Base-by-base conservation (phyloP, 2,113 vertebrate genomes). In the Chunga burmeisteri region DNA sequence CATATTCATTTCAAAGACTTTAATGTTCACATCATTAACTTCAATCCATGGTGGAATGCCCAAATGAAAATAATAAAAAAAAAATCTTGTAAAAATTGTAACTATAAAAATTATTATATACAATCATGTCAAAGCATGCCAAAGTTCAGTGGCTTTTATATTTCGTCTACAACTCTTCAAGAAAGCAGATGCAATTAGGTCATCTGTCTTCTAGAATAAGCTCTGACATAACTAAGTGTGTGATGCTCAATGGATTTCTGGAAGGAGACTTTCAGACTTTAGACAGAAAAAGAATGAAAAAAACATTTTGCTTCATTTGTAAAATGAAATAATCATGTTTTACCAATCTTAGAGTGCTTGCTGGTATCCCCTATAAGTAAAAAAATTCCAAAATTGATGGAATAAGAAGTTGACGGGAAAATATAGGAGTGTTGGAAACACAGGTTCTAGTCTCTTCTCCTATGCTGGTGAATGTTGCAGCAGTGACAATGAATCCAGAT, bases 41-140 rank as follows among this genome's bases (percentile, higher is more conserved):
- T 91, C 74, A 94, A 94, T 95, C 44, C 20, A 62, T 70, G 58
- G 63, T 80, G 49, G 36, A 88, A 89, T 73, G n/a, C 18, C 56
- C 85, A 90, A 77, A 86, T 75, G 70, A 94, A 95, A 96, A 95
- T 63, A 95, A 93, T n/a, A 38, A 38, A 38, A 38, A 93, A 90
- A 68, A 49, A 78, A 18, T 81, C 10, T 86, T 86, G 55, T 70
- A 55, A 78, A 93, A 83, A 81, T 42, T 78, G 10, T 78, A 53
- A 20, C 67, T 63, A 55, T 63, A 83, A 80, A 80, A 77, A 73
- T 40, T 62, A 19, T 77, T 61, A 53, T 70, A 86, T 62, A 30
- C 11, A 46, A n/a, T 73, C 0, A 0, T 56, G 38, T 38, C 38
- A 38, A 38, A 38, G 38, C 38, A 29, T 62, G 27, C 32, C 44